These are phyloP conservation scores for Phyllostomus hastatus DNA, from an alignment of 2,113 vertebrate genomes.

Conservation along the genomic window DNA sequence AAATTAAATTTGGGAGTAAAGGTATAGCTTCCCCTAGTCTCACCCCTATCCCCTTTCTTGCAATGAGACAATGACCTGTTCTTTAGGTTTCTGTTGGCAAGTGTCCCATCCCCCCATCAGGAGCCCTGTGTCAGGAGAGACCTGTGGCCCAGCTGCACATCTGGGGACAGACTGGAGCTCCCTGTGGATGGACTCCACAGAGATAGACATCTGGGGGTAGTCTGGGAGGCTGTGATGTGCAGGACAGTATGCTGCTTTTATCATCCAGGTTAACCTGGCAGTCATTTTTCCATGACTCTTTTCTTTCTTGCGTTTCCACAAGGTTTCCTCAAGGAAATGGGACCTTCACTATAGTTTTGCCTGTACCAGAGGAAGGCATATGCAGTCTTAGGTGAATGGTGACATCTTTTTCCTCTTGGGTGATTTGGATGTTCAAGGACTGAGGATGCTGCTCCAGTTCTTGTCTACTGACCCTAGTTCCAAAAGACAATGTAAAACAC, in stretches of 20 bases:
- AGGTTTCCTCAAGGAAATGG: not conserved
- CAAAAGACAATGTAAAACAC: not conserved
- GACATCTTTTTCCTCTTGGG: not conserved
- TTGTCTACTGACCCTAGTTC: constrained; percentile 3
- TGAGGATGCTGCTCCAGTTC: not conserved
- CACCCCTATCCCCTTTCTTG: too few species aligned
- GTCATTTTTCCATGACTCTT: not conserved
- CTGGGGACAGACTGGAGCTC: not conserved
- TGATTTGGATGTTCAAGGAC: not conserved
- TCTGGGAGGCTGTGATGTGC: not conserved
- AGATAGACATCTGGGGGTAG: constrained; percentile 1
- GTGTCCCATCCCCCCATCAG: not conserved
- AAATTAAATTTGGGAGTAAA: not conserved
- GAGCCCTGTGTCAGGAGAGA: not conserved
- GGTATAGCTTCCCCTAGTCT: not conserved
- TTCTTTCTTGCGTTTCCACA: not conserved
- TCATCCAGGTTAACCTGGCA: not conserved
- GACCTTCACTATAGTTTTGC: not conserved
- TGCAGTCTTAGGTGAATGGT: not conserved
- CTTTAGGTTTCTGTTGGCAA: not conserved
- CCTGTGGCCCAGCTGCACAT: not conserved
- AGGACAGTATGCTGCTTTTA: constrained; percentile 19
- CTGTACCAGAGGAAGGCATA: constrained; percentile 9
- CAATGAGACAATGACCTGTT: not conserved
- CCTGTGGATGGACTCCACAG: not conserved